These are phyloP conservation scores for Pollimyrus isidori DNA, from an alignment of 2,113 vertebrate species.

Conservation along the genomic window DNA sequence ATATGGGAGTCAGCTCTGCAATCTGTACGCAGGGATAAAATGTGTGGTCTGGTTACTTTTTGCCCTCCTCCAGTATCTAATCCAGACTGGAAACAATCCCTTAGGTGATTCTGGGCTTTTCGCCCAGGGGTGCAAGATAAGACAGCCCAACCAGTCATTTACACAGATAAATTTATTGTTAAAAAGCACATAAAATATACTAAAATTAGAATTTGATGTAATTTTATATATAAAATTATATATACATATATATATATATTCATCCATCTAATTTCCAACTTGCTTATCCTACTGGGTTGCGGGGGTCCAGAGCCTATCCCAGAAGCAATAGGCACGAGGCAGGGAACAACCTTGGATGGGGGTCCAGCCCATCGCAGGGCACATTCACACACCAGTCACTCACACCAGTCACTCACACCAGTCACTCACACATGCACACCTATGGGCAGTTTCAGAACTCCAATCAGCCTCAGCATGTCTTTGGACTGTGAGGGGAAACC, in stretches of 20 bases:
- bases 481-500: too few species aligned
- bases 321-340: too few species aligned
- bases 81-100: not conserved
- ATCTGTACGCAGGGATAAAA: not conserved
- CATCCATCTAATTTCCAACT: too few species aligned
- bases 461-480: too few species aligned
- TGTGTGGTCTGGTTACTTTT: not conserved
- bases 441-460: too few species aligned
- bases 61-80: not conserved
- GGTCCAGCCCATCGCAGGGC: too few species aligned
- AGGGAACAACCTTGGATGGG: too few species aligned
- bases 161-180: not conserved
- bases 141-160: not conserved
- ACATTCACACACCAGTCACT: too few species aligned
- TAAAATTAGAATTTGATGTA: not conserved
- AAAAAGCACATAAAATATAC: not conserved
- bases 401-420: too few species aligned
- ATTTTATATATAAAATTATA: not conserved
- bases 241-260: not conserved
- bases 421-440: too few species aligned
- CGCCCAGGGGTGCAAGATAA: not conserved
- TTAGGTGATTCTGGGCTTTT: not conserved
- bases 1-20: not conserved
- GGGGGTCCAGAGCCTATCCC: too few species aligned
- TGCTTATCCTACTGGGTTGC: too few species aligned